A percentile compares a stretch with the other conserved stretches of the same genome.
phyloP scores from a whole-genome alignment of 1,140 invertebrate genomes.

The Drosophila rufa region DNA sequence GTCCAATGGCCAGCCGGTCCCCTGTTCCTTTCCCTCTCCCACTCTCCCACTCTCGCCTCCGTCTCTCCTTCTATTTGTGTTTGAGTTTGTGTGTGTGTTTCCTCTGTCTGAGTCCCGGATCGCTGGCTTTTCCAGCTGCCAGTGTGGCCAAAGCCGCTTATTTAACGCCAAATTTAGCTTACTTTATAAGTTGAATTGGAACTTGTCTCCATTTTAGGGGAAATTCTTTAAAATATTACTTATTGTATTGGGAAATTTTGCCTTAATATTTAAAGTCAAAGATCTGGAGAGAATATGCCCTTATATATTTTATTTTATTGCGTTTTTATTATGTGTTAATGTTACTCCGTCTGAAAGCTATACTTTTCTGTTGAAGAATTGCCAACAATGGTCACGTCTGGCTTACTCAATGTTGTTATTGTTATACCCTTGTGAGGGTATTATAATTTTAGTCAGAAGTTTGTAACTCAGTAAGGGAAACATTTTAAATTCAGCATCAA shows the following conservation, averaged over 20 bases:
- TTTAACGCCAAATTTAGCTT: neutral
- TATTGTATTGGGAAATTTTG: too few relatives aligned
- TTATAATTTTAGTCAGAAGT: neutral
- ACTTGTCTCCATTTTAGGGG: neutral
- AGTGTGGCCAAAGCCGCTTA: constrained; percentile 7
- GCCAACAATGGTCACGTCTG: constrained; percentile 1
- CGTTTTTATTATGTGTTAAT: neutral
- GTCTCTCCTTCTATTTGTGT: neutral
- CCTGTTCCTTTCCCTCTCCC: neutral
- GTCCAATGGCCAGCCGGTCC: constrained; percentile 15
- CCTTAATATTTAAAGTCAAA: too few relatives aligned
- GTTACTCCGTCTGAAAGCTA: neutral
- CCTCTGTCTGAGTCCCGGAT: constrained; percentile 17
- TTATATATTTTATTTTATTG: neutral
- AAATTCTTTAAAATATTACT: neutral
- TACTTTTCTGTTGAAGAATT: neutral
- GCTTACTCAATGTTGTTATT: neutral
- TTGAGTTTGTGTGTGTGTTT: constrained; percentile 22
- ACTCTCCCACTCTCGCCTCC: neutral
- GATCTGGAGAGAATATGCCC: neutral
- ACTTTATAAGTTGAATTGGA: too few relatives aligned
- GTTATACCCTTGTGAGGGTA: neutral
- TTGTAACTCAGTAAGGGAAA: neutral
- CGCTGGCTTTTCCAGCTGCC: constrained; percentile 11
- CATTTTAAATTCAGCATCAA: neutral